These are phyloP conservation scores for Coryphaenoides rupestris DNA, from an alignment of 2,113 vertebrate genomes.

Conservation along the genomic window DNA sequence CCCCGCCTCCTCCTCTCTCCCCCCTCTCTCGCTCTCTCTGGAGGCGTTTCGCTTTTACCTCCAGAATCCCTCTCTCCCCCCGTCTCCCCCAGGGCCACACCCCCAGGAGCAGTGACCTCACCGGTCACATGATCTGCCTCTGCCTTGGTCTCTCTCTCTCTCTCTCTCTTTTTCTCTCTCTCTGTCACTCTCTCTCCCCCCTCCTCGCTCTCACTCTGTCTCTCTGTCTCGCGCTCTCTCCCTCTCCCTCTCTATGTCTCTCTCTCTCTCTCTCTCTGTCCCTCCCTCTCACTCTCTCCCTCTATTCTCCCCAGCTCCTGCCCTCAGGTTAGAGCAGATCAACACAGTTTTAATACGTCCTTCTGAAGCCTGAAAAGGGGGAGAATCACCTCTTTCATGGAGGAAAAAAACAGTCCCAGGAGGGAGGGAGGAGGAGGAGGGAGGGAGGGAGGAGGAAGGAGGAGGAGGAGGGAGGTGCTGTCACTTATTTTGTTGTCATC, in stretches of 20 bases:
- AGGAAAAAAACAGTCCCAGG: slow-evolving; percentile 42
- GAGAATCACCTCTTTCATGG: slow-evolving; percentile 46
- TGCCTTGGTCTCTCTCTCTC: no score
- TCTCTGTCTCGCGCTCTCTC: slow-evolving; percentile 9
- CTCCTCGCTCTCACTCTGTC: neutral
- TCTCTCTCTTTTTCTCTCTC: neutral
- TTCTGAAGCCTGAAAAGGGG: slow-evolving; percentile 51
- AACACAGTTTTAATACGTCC: slow-evolving; percentile 62
- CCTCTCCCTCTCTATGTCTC: neutral
- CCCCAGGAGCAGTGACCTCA: no score
- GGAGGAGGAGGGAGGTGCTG: no score
- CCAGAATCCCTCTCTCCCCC: slow-evolving; percentile 12
- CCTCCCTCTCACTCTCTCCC: slow-evolving; percentile 13
- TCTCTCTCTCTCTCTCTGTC: slow-evolving; percentile 31
- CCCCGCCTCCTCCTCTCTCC: no score
- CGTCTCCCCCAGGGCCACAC: neutral
- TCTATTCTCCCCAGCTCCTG: neutral
- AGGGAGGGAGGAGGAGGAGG: slow-evolving; percentile 23
- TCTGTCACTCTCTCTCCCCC: slow-evolving; percentile 4
- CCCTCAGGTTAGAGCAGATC: slow-evolving; percentile 31
- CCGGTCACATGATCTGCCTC: no score
- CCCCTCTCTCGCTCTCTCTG: no score
- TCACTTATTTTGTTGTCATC: slow-evolving; percentile 59
- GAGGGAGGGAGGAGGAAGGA: no score
- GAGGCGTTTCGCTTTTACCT: no score